These are phyloP conservation scores for Plusia festucae DNA, from an alignment of 2,888 invertebrate species.

Conservation along the genomic window DNA sequence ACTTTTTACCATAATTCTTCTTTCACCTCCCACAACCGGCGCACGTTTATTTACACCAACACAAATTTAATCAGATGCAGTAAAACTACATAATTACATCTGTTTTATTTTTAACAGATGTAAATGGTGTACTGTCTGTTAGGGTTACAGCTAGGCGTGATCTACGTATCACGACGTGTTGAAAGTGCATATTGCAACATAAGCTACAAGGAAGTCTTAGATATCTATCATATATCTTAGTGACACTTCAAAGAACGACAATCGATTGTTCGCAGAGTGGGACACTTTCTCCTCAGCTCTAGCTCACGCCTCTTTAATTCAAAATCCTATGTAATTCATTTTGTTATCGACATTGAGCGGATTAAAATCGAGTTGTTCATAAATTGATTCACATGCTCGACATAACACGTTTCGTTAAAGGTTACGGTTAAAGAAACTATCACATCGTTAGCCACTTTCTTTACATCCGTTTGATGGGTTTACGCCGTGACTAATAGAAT, in stretches of 20 bases:
- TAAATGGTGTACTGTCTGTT: conserved; percentile 17
- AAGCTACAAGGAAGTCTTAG: conserved; percentile 71
- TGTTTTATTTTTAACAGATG: conserved; percentile 38
- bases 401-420: conserved; percentile 73
- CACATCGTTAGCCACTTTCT: conserved; percentile 82
- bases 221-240: conserved; percentile 79
- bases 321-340: conserved; percentile 80
- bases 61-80: conserved; percentile 53
- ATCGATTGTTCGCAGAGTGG: conserved; percentile 82
- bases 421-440: conserved; percentile 71
- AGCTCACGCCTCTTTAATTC: conserved; percentile 78
- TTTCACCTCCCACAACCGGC: conserved; percentile 72
- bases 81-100: conserved; percentile 48
- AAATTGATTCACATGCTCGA: conserved; percentile 78
- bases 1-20: conserved; percentile 77
- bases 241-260: conserved; percentile 82
- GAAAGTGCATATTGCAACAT: conserved; percentile 69
- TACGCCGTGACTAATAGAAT: conserved; percentile 59
- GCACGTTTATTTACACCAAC: conserved; percentile 64
- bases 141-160: conserved; percentile 13
- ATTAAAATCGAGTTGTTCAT: conserved; percentile 78
- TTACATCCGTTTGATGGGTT: conserved; percentile 58
- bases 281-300: conserved; percentile 82
- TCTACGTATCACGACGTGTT: conserved; percentile 51
- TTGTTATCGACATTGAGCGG: conserved; percentile 70